Conservation (phyloP, 1,140 invertebrate species). For the Ips nitidus region DNA sequence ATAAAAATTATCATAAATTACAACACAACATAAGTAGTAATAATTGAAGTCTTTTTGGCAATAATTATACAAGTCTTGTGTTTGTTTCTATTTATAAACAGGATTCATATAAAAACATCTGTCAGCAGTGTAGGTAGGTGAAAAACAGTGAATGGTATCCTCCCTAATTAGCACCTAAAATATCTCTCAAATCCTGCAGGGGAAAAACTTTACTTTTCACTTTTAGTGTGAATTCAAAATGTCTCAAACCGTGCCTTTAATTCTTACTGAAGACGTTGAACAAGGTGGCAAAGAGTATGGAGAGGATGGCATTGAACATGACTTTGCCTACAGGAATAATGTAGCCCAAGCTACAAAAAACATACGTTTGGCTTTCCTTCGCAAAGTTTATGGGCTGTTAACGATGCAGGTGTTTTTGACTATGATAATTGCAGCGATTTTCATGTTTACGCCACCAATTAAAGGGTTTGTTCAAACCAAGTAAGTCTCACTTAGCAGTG, state of each 20-base stretch:
- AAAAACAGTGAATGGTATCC: too few relatives aligned
- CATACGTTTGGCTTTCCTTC: slow-evolving; percentile 71
- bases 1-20: too few relatives aligned
- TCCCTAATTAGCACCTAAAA: too few relatives aligned
- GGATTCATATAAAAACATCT: too few relatives aligned
- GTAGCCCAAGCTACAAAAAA: slow-evolving; percentile 64
- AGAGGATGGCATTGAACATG: slow-evolving; percentile 58
- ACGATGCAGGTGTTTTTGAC: slow-evolving; percentile 74
- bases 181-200: too few relatives aligned
- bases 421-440: slow-evolving; percentile 64
- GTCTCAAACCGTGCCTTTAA: slow-evolving; percentile 43
- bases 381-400: slow-evolving; percentile 84
- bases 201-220: too few relatives aligned
- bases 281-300: slow-evolving; percentile 60
- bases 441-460: slow-evolving; percentile 63
- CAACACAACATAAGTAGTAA: too few relatives aligned
- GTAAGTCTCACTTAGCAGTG: slow-evolving; percentile 54
- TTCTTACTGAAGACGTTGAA: slow-evolving; percentile 63
- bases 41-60: too few relatives aligned
- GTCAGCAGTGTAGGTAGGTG: too few relatives aligned
- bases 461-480: slow-evolving; percentile 69
- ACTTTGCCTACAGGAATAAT: slow-evolving; percentile 71
- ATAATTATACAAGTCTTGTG: too few relatives aligned
- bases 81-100: too few relatives aligned
- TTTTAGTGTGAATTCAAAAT: background rate